phyloP scores from a whole-genome alignment of 2,113 vertebrate species.

The Pagrus major region DNA sequence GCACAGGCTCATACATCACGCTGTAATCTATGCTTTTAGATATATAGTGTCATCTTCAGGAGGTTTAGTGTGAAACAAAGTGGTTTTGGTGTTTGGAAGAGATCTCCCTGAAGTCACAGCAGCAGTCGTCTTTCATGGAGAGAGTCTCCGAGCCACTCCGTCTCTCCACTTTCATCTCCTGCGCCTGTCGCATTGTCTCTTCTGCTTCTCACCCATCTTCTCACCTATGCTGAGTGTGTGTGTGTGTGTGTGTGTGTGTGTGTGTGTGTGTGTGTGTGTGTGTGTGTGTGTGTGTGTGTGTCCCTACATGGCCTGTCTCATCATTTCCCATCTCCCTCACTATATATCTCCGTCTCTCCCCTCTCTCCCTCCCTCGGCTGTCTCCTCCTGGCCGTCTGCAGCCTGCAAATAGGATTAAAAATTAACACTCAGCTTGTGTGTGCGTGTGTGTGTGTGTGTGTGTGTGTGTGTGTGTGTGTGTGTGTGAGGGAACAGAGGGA shows the following conservation, averaged over 20 bases:
- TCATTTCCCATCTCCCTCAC: conserved; percentile 48
- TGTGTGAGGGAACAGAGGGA: background rate
- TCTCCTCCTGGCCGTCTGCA: conserved; percentile 29
- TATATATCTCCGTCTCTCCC: conserved; percentile 17
- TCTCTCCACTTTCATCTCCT: conserved; percentile 15
- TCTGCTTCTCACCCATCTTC: conserved; percentile 47
- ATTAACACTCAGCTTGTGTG: conserved; percentile 41
- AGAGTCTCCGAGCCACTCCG: background rate
- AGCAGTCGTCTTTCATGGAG: background rate
- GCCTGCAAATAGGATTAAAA: conserved; percentile 71
- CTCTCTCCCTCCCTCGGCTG: conserved; percentile 19
- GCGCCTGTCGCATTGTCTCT: conserved; percentile 27
- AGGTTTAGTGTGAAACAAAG: no score
- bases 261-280: conserved; percentile 22
- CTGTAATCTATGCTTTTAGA: no score
- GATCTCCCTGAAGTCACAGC: background rate
- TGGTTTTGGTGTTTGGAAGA: no score
- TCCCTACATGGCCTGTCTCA: conserved; percentile 33
- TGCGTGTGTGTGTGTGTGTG: background rate
- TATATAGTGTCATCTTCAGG: no score
- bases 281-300: conserved; percentile 23
- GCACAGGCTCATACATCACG: no score
- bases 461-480: background rate
- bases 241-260: no score
- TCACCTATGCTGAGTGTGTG: conserved; percentile 38